Conservation (phyloP, 2,113 vertebrate genomes). For the Mugil cephalus region DNA sequence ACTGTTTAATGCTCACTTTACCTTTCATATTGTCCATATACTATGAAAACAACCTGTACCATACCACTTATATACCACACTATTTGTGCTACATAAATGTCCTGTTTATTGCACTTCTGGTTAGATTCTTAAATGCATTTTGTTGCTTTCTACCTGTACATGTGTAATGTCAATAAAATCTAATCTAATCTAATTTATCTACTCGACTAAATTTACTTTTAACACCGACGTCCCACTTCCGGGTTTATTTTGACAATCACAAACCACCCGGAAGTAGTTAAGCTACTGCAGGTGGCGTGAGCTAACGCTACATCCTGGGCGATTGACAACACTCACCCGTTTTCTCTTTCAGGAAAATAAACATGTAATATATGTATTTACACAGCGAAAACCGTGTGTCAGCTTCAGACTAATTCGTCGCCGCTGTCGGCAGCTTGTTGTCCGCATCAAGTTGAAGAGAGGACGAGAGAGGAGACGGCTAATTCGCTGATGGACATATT, state of each 20-base stretch:
- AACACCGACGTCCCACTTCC: not conserved
- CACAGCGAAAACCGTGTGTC: not conserved
- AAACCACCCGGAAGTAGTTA: slow-evolving; percentile 73
- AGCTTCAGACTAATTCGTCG: not conserved
- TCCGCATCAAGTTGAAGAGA: not conserved
- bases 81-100: too few relatives aligned
- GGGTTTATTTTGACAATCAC: slow-evolving; percentile 59
- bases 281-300: slow-evolving; percentile 20
- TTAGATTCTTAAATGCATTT: too few relatives aligned
- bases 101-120: too few relatives aligned
- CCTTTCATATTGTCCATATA: too few relatives aligned
- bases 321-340: slow-evolving; percentile 73
- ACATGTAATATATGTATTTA: slow-evolving; percentile 55
- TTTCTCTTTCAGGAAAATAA: slow-evolving; percentile 58
- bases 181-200: too few relatives aligned
- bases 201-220: too few relatives aligned
- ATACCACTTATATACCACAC: too few relatives aligned
- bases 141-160: too few relatives aligned
- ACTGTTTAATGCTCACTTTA: too few relatives aligned
- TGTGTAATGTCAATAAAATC: too few relatives aligned
- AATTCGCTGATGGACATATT: slow-evolving; percentile 52
- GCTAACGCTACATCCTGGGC: slow-evolving; percentile 53
- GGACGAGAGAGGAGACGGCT: slow-evolving; percentile 1
- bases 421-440: not conserved
- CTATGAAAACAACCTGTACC: too few relatives aligned